Base-by-base conservation (phyloP, 2,888 invertebrate genomes). In the Chaetoderma sp. region DNA sequence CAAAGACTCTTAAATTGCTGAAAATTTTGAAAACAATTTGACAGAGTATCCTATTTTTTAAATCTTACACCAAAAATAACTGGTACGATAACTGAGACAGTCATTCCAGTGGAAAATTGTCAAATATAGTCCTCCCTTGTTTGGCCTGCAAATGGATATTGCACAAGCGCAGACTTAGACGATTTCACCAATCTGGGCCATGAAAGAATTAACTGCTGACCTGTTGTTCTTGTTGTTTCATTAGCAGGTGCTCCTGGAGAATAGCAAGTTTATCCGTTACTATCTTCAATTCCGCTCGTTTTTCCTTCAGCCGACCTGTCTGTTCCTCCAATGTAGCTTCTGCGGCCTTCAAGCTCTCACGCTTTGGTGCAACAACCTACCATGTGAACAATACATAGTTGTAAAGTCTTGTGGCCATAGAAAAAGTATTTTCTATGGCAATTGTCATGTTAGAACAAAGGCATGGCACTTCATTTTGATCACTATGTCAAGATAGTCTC, bases 341-440 rank as follows among this genome's bases (percentile, higher is more conserved):
- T 10, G 86, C 86, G 23, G 72, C 70, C 23, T 72, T 71, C 42
- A 86, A 71, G 70, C 82, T 84, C 66, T 79, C 76, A 49, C 75
- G 71, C 72, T 86, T 86, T 0, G 86, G 86, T 6, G 83, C 83
- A 10, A 86, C 84, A n/a, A 85, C 81, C 82, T 83, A 50, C n/a
- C n/a, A n/a, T n/a, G n/a, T n/a, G n/a, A n/a, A n/a, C 21, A 60
- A 23, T 39, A 42, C 4, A 27, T 44, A 16, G 25, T n/a, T 30
- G 13, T 47, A 21, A 23, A 42, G 55, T 54, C 10, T 23, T 4
- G 3, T 42, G n/a, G n/a, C n/a, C n/a, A n/a, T n/a, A n/a, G n/a
- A n/a, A n/a, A n/a, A n/a, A 10, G n/a, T n/a, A 10, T 36, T 36
- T 36, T 36, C 16, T n/a, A 36, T 36, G 8, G 10, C 8, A 47